Percentiles rank a stretch among this genome's conserved stretches.
Evolutionary conservation across 2,113 vertebrate species (phyloP).

Genomic region (Nycticryphes semicollaris): DNA sequence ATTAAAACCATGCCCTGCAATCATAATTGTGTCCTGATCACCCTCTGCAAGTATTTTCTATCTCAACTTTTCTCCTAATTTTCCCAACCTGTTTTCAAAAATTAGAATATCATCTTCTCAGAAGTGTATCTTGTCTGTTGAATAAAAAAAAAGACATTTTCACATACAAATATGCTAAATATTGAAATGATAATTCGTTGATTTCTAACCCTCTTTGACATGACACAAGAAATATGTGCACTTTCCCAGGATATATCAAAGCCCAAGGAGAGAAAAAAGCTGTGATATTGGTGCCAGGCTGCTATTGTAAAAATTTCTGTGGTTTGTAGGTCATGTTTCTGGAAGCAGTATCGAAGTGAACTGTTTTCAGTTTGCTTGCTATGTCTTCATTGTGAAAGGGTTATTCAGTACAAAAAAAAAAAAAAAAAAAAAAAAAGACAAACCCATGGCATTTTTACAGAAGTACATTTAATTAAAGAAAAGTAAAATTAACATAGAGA

Average conservation of each 20-base stretch:
- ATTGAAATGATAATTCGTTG: neutral
- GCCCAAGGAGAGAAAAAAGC: neutral
- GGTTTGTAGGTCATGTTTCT: conserved; percentile 36
- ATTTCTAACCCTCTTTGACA: neutral
- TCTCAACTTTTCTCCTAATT: neutral
- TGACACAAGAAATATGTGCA: neutral
- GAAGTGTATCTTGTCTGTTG: neutral
- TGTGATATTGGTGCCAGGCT: neutral
- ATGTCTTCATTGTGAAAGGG: neutral
- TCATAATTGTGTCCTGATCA: neutral
- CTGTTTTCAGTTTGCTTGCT: neutral
- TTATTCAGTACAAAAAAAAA: neutral
- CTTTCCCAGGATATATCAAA: conserved; percentile 15
- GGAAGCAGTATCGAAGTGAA: conserved; percentile 2
- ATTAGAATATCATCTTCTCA: neutral
- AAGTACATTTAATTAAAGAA: neutral
- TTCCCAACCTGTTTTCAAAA: neutral
- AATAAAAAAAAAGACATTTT: neutral
- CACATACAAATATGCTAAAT: neutral
- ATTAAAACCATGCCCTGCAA: neutral
- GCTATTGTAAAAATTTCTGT: neutral
- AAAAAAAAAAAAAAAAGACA: neutral
- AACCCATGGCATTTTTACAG: neutral
- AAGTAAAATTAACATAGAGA: neutral
- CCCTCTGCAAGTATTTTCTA: neutral